Percentiles rank a stretch among this genome's conserved stretches.
These are phyloP conservation scores for Heteronetta atricapilla DNA, from an alignment of 2,113 vertebrate species.

Conservation along the genomic window DNA sequence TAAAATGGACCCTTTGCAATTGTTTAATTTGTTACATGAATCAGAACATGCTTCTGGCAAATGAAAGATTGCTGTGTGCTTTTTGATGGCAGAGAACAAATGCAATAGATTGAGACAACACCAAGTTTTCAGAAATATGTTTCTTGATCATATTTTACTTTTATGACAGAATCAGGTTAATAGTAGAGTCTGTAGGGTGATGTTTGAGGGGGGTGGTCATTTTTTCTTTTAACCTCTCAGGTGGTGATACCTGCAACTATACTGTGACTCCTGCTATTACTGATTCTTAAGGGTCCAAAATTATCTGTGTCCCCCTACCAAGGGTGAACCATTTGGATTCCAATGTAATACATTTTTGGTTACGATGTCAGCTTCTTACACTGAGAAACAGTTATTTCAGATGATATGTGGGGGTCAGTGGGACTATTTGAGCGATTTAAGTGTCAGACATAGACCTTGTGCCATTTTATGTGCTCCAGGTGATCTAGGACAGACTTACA, in stretches of 20 bases:
- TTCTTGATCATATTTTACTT: constrained; percentile 24
- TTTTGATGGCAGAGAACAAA: background rate
- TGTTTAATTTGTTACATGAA: background rate
- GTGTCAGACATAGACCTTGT: background rate
- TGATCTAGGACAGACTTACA: background rate
- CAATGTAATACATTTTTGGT: fast-evolving
- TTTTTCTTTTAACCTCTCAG: background rate
- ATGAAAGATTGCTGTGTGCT: background rate
- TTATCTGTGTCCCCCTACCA: background rate
- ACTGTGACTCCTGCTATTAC: background rate
- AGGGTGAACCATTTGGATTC: background rate
- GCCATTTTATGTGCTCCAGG: background rate
- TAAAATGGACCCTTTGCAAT: background rate
- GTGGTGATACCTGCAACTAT: background rate
- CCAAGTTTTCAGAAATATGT: background rate
- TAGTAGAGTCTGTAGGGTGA: background rate
- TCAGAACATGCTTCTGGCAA: background rate
- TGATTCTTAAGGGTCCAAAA: background rate
- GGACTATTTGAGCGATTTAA: background rate
- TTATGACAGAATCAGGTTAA: background rate
- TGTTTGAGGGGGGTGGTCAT: background rate
- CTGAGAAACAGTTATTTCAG: background rate
- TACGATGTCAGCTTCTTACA: background rate
- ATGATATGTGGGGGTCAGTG: background rate
- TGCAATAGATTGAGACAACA: background rate